phyloP scores from a whole-genome alignment of 2,797 vertebrate genomes.

The Craterocephalus amniculus region DNA sequence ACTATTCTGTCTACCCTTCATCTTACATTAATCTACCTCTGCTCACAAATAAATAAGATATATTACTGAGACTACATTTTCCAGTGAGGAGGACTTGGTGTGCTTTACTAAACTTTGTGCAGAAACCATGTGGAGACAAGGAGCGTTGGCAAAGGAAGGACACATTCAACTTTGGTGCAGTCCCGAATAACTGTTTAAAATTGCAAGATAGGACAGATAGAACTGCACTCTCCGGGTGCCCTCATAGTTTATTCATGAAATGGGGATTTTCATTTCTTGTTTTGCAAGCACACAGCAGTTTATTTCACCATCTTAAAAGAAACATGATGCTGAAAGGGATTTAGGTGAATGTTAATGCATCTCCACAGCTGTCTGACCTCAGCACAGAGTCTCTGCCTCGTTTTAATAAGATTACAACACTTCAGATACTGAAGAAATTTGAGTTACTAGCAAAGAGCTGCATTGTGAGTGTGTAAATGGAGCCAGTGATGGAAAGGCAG shows the following conservation, averaged over 20 bases:
- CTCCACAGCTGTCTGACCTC: neutral
- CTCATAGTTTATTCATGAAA: slow-evolving; percentile 30
- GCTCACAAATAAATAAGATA: neutral
- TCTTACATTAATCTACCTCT: neutral
- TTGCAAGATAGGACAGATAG: slow-evolving; percentile 6
- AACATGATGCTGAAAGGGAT: neutral
- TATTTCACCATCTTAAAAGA: slow-evolving; percentile 7
- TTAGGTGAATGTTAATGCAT: neutral
- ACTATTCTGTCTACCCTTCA: neutral
- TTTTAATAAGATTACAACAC: neutral
- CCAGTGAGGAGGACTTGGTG: neutral
- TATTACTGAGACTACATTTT: neutral
- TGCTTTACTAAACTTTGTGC: neutral
- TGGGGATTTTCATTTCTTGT: neutral
- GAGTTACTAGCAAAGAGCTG: slow-evolving; percentile 5
- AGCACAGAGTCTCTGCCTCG: neutral
- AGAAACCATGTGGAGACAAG: neutral
- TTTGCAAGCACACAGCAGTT: neutral
- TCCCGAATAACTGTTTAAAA: slow-evolving; percentile 14
- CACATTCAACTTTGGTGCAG: neutral
- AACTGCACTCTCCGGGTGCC: slow-evolving; percentile 2
- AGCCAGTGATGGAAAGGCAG: slow-evolving; percentile 1
- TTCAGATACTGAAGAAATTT: neutral
- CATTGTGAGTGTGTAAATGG: slow-evolving; percentile 11
- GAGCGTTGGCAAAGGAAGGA: neutral